phyloP scores from a whole-genome alignment of 2,113 vertebrate genomes.

The Sphyrna mokarran region DNA sequence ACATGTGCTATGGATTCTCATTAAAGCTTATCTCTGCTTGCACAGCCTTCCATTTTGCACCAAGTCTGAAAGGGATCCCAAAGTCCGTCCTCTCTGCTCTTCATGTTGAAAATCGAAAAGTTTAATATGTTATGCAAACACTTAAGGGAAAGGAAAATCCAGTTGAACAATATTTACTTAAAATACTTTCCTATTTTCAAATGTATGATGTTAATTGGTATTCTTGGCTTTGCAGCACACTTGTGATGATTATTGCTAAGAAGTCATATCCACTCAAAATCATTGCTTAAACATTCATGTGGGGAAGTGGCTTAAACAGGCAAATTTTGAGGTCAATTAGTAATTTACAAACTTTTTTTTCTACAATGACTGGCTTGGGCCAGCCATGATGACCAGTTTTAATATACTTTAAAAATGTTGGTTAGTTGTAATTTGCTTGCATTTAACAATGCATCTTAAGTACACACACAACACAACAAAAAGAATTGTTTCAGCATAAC shows the following conservation, averaged over 20 bases:
- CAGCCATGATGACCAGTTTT: background rate
- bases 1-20: background rate
- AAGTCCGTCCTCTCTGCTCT: background rate
- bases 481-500: background rate
- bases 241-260: background rate
- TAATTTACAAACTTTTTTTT: background rate
- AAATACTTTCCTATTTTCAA: background rate
- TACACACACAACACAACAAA: background rate
- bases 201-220: background rate
- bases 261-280: background rate
- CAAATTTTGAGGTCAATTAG: background rate
- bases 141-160: background rate
- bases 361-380: background rate
- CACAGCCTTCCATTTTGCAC: background rate
- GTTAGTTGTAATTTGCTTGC: background rate
- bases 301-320: background rate
- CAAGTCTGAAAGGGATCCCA: background rate
- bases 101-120: background rate
- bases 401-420: background rate
- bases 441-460: background rate
- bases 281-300: background rate
- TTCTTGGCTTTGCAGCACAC: background rate
- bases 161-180: background rate
- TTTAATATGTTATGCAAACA: background rate
- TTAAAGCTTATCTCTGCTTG: background rate